phyloP scores from a whole-genome alignment of 2,888 invertebrate genomes.

The Stenchaetothrips biformis region DNA sequence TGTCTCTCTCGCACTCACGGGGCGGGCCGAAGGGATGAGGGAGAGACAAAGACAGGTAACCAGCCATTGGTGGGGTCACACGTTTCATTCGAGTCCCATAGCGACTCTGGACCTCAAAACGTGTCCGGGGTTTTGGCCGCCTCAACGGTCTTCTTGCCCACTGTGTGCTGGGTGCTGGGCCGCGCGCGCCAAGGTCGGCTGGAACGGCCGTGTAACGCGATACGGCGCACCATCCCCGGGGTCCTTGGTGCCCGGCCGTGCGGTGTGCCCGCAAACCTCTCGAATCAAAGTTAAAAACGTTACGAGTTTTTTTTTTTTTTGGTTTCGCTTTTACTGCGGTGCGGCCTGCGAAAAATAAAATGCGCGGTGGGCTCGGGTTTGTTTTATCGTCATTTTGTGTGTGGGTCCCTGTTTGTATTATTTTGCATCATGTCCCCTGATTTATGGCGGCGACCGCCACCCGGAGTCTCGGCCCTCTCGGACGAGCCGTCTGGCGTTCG shows the following conservation, averaged over 20 bases:
- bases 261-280: not conserved
- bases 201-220: not conserved
- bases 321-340: not conserved
- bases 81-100: too few relatives aligned
- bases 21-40: too few relatives aligned
- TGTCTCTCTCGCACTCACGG: too few relatives aligned
- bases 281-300: conserved; percentile 16
- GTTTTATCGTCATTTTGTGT: not conserved
- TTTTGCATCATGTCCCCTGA: conserved; percentile 12
- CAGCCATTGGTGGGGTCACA: too few relatives aligned
- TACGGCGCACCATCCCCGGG: not conserved
- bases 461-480: too few relatives aligned
- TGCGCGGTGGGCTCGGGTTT: not conserved
- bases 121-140: too few relatives aligned
- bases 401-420: not conserved
- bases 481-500: too few relatives aligned
- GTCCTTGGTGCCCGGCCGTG: not conserved
- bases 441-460: not conserved
- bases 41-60: too few relatives aligned
- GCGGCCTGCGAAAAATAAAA: not conserved
- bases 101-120: too few relatives aligned
- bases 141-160: too few relatives aligned
- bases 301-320: not conserved
- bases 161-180: too few relatives aligned
- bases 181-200: not conserved